Evolutionary conservation across 2,797 vertebrate genomes (phyloP).

Genomic region (Uromys caudimaculatus): DNA sequence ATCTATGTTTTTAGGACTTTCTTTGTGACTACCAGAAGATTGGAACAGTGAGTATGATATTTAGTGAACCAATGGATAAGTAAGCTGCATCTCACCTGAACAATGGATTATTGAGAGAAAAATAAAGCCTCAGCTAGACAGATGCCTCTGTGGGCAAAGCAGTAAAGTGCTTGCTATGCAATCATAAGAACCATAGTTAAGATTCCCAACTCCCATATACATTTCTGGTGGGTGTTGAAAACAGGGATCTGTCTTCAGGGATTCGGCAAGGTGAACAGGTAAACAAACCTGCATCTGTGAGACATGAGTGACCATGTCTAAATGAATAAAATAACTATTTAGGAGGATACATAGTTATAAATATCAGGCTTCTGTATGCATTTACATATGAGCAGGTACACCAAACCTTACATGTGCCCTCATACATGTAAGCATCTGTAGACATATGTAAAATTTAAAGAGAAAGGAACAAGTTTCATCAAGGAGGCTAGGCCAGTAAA

Average conservation of each 20-base stretch:
- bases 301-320: too few species aligned
- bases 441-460: not conserved
- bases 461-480: too few species aligned
- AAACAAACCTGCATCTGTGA: not conserved
- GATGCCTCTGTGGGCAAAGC: not conserved
- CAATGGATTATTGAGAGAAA: not conserved
- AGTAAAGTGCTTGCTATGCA: too few species aligned
- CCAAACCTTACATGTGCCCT: not conserved
- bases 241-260: not conserved
- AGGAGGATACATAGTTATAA: not conserved
- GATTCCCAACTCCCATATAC: not conserved
- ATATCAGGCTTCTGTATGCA: not conserved
- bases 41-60: not conserved
- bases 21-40: conserved; percentile 11
- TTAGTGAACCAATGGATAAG: not conserved
- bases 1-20: not conserved
- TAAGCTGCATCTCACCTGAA: too few species aligned
- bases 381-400: not conserved
- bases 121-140: too few species aligned
- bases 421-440: not conserved
- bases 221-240: too few species aligned
- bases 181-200: not conserved
- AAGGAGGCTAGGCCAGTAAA: not conserved
- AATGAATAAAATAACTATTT: not conserved
- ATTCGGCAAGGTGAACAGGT: not conserved